phyloP scores from a whole-genome alignment of 2,797 vertebrate genomes.

The Oreochromis mossambicus region DNA sequence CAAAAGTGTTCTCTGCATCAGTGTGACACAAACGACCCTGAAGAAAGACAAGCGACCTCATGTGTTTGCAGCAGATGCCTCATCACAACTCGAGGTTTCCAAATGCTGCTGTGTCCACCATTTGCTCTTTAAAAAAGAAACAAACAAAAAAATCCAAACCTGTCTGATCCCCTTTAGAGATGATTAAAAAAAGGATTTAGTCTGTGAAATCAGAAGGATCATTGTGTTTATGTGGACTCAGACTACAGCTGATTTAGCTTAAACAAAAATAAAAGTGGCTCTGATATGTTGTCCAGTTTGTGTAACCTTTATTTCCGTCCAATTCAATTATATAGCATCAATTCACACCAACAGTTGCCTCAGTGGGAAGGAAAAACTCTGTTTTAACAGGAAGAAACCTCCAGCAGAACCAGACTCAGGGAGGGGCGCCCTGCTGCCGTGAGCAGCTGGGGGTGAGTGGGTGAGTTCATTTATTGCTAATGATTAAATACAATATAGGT shows the following conservation, averaged over 20 bases:
- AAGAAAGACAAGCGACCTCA: neutral
- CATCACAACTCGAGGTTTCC: neutral
- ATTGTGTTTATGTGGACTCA: neutral
- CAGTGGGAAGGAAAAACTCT: neutral
- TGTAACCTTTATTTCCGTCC: neutral
- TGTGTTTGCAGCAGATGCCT: conserved; percentile 19
- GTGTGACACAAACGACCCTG: conserved; percentile 52
- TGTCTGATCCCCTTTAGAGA: neutral
- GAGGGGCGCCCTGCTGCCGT: neutral
- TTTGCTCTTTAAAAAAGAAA: neutral
- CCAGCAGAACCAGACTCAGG: neutral
- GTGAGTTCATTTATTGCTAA: neutral
- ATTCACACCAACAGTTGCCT: neutral
- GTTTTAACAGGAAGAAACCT: neutral
- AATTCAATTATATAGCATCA: neutral
- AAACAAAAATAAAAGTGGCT: neutral
- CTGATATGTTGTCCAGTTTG: neutral
- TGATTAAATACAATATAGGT: neutral
- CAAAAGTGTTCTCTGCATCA: conserved; percentile 41
- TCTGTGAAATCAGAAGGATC: neutral
- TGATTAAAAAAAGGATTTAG: neutral
- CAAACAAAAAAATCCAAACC: neutral
- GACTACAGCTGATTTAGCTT: neutral
- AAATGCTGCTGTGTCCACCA: neutral
- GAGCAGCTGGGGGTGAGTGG: neutral